Evolutionary conservation across 1,140 invertebrate genomes (phyloP).

Genomic region (Anoplolepis gracilipes): DNA sequence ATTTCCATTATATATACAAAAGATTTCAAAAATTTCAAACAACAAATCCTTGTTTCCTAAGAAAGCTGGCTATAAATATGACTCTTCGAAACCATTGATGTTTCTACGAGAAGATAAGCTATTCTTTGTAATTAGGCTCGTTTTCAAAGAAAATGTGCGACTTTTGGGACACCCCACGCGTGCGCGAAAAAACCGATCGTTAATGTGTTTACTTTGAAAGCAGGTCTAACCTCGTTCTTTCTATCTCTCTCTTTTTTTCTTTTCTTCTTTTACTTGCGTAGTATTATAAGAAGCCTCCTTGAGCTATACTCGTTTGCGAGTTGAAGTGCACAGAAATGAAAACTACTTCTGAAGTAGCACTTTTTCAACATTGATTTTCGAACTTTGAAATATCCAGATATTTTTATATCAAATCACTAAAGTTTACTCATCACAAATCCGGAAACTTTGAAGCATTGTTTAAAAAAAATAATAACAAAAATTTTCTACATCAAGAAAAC

Average conservation of each 20-base stretch:
- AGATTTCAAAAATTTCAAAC: background rate
- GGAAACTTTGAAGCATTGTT: background rate
- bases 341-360: conserved; percentile 32
- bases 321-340: conserved; percentile 31
- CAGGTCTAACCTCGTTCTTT: conserved; percentile 1
- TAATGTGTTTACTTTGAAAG: conserved; percentile 65
- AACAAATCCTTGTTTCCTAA: background rate
- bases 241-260: conserved; percentile 17
- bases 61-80: background rate
- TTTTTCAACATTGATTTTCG: conserved; percentile 14
- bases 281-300: background rate
- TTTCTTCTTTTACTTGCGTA: conserved; percentile 32
- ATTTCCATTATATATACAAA: background rate
- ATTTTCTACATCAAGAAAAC: background rate
- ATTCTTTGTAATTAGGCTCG: conserved; percentile 1
- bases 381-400: background rate
- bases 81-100: background rate
- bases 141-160: conserved; percentile 34
- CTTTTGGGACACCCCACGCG: conserved; percentile 7
- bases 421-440: background rate
- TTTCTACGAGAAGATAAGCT: conserved; percentile 19
- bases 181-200: conserved; percentile 46
- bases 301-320: background rate
- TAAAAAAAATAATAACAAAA: background rate
- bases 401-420: background rate